phyloP scores from a whole-genome alignment of 2,888 invertebrate genomes.

The Eustalomyia histrio region DNA sequence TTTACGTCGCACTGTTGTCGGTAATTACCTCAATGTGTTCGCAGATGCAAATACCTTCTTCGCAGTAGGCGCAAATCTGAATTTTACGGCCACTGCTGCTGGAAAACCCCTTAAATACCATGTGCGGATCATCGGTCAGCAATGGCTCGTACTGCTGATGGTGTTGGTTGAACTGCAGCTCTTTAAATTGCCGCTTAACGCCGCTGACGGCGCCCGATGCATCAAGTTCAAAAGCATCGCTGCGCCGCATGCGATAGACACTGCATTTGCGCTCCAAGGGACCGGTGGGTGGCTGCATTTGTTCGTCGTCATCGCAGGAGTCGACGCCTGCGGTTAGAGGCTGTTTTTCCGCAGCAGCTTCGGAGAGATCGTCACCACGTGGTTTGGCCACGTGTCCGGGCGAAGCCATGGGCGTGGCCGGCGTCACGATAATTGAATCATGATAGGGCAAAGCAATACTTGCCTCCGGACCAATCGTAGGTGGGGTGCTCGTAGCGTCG shows the following conservation, averaged over 20 bases:
- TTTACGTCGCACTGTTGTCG: slow-evolving; percentile 14
- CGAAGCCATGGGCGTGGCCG: slow-evolving; percentile 79
- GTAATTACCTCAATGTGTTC: slow-evolving; percentile 79
- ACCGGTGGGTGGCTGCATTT: slow-evolving; percentile 72
- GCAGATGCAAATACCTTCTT: slow-evolving; percentile 79
- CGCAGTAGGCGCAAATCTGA: slow-evolving; percentile 78
- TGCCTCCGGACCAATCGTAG: slow-evolving; percentile 69
- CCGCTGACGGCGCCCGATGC: slow-evolving; percentile 66
- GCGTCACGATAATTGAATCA: slow-evolving; percentile 79
- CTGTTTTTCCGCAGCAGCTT: slow-evolving; percentile 71
- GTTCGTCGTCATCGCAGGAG: slow-evolving; percentile 70
- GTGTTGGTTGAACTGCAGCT: slow-evolving; percentile 73
- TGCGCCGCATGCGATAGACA: slow-evolving; percentile 78
- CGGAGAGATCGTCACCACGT: slow-evolving; percentile 68
- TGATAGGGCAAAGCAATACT: slow-evolving; percentile 71
- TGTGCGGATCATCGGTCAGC: slow-evolving; percentile 76
- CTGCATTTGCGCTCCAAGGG: slow-evolving; percentile 79
- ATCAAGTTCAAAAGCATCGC: slow-evolving; percentile 74
- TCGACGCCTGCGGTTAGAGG: slow-evolving; percentile 69
- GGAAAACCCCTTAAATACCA: slow-evolving; percentile 76
- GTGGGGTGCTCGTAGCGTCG: slow-evolving; percentile 67
- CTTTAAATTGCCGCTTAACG: slow-evolving; percentile 73
- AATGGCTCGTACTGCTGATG: slow-evolving; percentile 75
- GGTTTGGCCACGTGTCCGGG: slow-evolving; percentile 77
- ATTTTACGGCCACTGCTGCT: slow-evolving; percentile 74